These are phyloP conservation scores for Coreoperca whiteheadi DNA, from an alignment of 2,113 vertebrate genomes.

Conservation along the genomic window DNA sequence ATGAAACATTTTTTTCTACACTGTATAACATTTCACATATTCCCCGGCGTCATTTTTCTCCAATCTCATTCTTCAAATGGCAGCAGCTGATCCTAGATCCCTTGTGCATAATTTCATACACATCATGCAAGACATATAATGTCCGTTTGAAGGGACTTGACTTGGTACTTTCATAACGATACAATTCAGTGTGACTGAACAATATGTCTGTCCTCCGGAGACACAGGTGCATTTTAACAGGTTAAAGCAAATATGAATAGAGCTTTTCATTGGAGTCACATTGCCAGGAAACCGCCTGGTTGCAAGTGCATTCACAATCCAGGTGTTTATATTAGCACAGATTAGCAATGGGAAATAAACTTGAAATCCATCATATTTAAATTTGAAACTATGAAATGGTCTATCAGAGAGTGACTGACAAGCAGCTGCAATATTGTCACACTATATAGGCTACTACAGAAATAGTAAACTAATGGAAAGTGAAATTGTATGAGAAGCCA, in stretches of 20 bases:
- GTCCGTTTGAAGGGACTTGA: not conserved
- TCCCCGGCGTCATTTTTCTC: too few species aligned
- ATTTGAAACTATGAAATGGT: not conserved
- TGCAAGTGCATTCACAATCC: not conserved
- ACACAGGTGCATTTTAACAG: not conserved
- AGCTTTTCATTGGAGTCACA: slow-evolving; percentile 9
- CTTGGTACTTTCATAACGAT: not conserved
- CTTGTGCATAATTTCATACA: not conserved
- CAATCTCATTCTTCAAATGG: not conserved
- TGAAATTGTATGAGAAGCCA: not conserved
- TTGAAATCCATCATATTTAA: not conserved
- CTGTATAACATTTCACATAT: not conserved
- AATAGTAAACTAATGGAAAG: not conserved
- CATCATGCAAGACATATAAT: not conserved
- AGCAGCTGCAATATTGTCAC: not conserved
- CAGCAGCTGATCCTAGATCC: not conserved
- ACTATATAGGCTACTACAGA: not conserved
- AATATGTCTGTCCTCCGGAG: not conserved
- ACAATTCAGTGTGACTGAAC: not conserved
- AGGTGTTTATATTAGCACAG: not conserved
- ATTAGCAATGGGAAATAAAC: not conserved
- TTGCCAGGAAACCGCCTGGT: slow-evolving; percentile 1
- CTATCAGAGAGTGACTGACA: not conserved
- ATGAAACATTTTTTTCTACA: not conserved
- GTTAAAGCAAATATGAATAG: not conserved